Base-by-base conservation (phyloP, 2,113 vertebrate species). In the Scomber japonicus region DNA sequence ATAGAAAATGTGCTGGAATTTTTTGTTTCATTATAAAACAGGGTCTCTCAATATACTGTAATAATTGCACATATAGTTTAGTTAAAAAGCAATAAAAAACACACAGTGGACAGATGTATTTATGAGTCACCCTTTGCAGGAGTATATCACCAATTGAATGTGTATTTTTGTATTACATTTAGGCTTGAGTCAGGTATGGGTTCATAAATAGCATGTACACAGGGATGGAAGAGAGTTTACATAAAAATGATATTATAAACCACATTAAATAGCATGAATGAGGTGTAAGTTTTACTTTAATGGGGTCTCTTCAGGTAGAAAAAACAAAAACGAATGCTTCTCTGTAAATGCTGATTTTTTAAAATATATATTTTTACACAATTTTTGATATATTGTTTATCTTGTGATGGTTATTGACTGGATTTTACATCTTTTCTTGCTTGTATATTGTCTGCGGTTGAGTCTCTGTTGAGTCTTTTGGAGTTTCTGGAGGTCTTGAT, bases 401-500 rank as follows among this genome's bases (percentile, higher is more conserved):
- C 3, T 35, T 64, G 57, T 78, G n/a, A 27, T 48, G 60, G 53
- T 53, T 5, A 13, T 21, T 59, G 35, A 46, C 17, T 46, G 27
- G 21, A 69, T 74, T 11, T 62, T 62, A 59, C 56, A 17, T 62
- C 24, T 66, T 77, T 2, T 4, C 8, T 12, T 45, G 55, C n/a
- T 65, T 27, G 45, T 17, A 12, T 30, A 19, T 56, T 17, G 6
- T 55, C 11, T 35, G 15, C 71, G 17, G 62, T 46, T 51, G 31
- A 71, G 49, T 80, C 51, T 44, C 11, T 78, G n/a, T 78, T 31
- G 50, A 24, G 35, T 60, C 57, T 84, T 69, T 51, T 16, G 31
- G n/a, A 57, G 63, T 65, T 80, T 80, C 54, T 70, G 55, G 46
- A 75, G 67, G 79, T 78, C 71, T 71, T 79, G 24, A 60, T 83